These are phyloP conservation scores for Esox masquinongy DNA, from an alignment of 2,797 vertebrate genomes.

Conservation along the genomic window DNA sequence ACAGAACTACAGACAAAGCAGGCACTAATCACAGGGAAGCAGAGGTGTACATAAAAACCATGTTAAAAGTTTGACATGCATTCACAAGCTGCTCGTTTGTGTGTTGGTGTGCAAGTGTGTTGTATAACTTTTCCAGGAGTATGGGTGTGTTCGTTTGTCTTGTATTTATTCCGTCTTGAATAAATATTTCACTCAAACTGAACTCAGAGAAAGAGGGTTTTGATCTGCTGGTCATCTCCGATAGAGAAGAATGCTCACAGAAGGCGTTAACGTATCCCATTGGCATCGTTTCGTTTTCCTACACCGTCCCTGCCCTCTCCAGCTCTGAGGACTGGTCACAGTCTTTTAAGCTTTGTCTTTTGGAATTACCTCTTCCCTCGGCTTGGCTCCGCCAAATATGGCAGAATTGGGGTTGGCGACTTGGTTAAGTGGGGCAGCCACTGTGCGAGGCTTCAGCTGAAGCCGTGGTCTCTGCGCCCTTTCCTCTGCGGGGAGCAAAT, in stretches of 20 bases:
- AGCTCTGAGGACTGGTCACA: slow-evolving; percentile 49
- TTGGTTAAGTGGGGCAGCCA: slow-evolving; percentile 94
- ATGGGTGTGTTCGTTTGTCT: slow-evolving; percentile 55
- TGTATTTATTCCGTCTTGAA: slow-evolving; percentile 68
- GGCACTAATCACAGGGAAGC: slow-evolving; percentile 85
- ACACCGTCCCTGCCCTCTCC: slow-evolving; percentile 23
- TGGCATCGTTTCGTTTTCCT: slow-evolving; percentile 57
- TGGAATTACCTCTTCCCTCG: slow-evolving; percentile 91
- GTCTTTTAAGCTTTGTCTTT: slow-evolving; percentile 83
- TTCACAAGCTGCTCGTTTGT: slow-evolving; percentile 83
- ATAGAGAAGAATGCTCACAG: slow-evolving; percentile 80
- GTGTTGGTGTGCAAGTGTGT: slow-evolving; percentile 34
- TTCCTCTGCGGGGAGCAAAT: slow-evolving; percentile 83
- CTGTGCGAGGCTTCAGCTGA: slow-evolving; percentile 96
- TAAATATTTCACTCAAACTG: slow-evolving; percentile 64
- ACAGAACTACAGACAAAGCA: slow-evolving; percentile 75
- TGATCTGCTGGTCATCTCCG: slow-evolving; percentile 69
- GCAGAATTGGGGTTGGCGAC: slow-evolving; percentile 98
- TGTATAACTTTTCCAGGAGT: slow-evolving; percentile 31
- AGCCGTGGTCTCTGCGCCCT: slow-evolving; percentile 93
- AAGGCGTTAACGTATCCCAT: slow-evolving; percentile 69
- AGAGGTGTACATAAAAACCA: slow-evolving; percentile 85
- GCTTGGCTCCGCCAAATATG: slow-evolving; percentile 96
- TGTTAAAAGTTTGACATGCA: slow-evolving; percentile 90
- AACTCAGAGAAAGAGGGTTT: slow-evolving; percentile 62